Evolutionary conservation across 2,888 invertebrate species (phyloP).

Genomic region (Empis stercorea): DNA sequence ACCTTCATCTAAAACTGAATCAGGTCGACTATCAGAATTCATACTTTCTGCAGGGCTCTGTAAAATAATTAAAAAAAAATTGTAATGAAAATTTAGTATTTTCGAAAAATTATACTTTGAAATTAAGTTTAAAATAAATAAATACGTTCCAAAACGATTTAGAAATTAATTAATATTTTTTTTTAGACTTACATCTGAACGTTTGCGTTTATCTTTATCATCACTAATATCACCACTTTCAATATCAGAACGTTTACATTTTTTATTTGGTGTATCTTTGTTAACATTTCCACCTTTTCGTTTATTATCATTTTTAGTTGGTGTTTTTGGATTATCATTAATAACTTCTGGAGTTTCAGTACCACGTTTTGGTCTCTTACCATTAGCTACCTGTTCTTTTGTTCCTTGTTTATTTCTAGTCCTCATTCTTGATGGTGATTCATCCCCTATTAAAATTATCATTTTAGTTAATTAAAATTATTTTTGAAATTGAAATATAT

Average conservation of each 20-base stretch:
- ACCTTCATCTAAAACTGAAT: constrained; percentile 59
- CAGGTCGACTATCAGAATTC: constrained; percentile 62
- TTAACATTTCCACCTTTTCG: constrained; percentile 34
- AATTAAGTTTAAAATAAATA: no score
- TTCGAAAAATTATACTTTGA: no score
- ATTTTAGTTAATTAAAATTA: background rate
- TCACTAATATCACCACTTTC: constrained; percentile 34
- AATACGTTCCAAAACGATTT: no score
- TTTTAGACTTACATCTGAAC: constrained; percentile 28
- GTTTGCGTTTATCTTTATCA: constrained; percentile 42
- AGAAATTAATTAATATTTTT: no score
- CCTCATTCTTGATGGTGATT: constrained; percentile 78
- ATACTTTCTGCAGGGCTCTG: constrained; percentile 74
- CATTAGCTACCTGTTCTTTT: constrained; percentile 48
- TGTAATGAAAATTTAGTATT: no score
- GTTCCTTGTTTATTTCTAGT: constrained; percentile 65
- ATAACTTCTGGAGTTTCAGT: constrained; percentile 43
- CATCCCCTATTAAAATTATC: constrained; percentile 40
- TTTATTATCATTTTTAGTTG: constrained; percentile 37
- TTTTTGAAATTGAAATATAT: background rate
- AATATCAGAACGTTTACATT: constrained; percentile 39
- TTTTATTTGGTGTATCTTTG: constrained; percentile 42
- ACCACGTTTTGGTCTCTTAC: constrained; percentile 45
- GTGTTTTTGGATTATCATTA: constrained; percentile 36
- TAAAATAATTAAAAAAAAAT: constrained; percentile 2